Evolutionary conservation across 2,113 vertebrate genomes (phyloP).

Genomic region (Pygoscelis antarcticus): DNA sequence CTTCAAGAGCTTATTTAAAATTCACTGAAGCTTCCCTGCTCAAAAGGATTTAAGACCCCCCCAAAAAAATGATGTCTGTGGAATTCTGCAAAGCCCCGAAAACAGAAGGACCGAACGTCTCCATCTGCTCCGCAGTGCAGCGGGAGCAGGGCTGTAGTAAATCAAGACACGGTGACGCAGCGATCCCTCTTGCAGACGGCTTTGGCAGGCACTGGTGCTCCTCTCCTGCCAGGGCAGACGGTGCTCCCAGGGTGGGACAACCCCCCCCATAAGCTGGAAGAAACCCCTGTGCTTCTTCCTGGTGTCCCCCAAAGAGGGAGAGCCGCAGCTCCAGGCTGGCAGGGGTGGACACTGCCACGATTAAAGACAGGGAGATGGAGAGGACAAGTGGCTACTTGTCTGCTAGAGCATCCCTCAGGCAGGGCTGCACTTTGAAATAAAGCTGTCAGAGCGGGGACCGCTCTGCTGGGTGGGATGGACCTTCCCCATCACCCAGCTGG

Average conservation of each 20-base stretch:
- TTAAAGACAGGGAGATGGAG: not conserved
- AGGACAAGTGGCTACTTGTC: not conserved
- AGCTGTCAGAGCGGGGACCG: not conserved
- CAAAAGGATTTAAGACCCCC: not conserved
- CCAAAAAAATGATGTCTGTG: not conserved
- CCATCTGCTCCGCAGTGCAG: constrained; percentile 11
- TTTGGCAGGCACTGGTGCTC: not conserved
- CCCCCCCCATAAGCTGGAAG: not conserved
- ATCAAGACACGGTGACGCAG: not conserved
- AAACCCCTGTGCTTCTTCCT: not conserved
- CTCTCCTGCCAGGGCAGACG: not conserved
- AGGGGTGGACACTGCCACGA: fast-evolving
- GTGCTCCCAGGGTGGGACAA: fast-evolving
- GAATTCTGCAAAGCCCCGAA: not conserved
- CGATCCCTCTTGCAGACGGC: not conserved
- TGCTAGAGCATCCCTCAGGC: not conserved
- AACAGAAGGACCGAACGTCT: not conserved
- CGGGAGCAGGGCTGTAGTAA: not conserved
- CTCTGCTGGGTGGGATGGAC: not conserved
- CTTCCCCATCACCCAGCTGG: not conserved
- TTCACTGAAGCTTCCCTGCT: not conserved
- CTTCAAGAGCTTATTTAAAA: not conserved
- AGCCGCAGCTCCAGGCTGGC: fast-evolving
- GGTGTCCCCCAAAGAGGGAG: fast-evolving
- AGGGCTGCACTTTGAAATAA: fast-evolving